These are phyloP conservation scores for Sylvicola cinctus DNA, from an alignment of 2,888 invertebrate species.

Conservation along the genomic window DNA sequence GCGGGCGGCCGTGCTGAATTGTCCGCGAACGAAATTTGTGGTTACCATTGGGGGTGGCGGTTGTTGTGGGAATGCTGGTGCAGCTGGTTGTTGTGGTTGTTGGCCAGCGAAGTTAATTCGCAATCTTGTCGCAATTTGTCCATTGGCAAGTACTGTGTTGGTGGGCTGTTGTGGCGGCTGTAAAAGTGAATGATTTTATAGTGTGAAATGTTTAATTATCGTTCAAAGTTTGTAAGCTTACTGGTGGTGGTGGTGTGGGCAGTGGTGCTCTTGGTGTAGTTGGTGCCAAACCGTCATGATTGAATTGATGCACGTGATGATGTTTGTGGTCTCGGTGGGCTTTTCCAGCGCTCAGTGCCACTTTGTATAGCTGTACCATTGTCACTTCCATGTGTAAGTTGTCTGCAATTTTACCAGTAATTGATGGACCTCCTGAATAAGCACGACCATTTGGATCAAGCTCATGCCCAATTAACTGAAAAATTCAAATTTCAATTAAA, in stretches of 20 bases:
- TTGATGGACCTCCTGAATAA: slow-evolving; percentile 37
- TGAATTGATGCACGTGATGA: slow-evolving; percentile 64
- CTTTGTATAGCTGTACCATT: slow-evolving; percentile 58
- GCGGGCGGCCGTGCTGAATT: slow-evolving; percentile 32
- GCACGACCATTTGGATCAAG: slow-evolving; percentile 56
- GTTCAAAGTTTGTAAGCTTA: background rate
- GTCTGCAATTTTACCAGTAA: slow-evolving; percentile 19
- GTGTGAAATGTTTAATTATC: background rate
- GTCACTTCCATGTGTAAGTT: slow-evolving; percentile 41
- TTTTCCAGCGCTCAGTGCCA: slow-evolving; percentile 66
- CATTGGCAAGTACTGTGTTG: slow-evolving; percentile 34
- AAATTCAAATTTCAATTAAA: slow-evolving; percentile 6
- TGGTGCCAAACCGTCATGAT: slow-evolving; percentile 46
- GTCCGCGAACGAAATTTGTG: slow-evolving; percentile 39
- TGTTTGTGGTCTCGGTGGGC: slow-evolving; percentile 75
- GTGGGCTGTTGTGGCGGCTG: slow-evolving; percentile 27
- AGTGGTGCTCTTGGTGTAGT: slow-evolving; percentile 35
- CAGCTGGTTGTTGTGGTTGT: slow-evolving; percentile 16
- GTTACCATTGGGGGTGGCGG: slow-evolving; percentile 14
- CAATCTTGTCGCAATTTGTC: slow-evolving; percentile 35
- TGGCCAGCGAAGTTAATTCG: slow-evolving; percentile 29
- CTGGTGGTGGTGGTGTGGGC: slow-evolving; percentile 10
- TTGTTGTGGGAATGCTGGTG: background rate
- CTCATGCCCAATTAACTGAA: slow-evolving; percentile 52
- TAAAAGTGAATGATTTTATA: background rate